These are phyloP conservation scores for Dendrocopos noguchii DNA, from an alignment of 2,113 vertebrate genomes.

Conservation along the genomic window DNA sequence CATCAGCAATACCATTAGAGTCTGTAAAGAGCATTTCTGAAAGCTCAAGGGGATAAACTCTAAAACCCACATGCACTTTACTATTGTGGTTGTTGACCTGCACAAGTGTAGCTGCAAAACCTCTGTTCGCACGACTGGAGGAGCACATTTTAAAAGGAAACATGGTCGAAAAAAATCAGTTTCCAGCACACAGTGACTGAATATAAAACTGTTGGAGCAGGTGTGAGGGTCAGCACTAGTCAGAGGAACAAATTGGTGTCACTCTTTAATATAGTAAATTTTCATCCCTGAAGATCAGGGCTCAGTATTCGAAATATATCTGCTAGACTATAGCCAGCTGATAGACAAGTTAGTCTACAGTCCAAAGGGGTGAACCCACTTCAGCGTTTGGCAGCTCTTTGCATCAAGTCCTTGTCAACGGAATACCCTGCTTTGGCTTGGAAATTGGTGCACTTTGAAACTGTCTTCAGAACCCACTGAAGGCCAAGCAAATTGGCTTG, in stretches of 20 bases:
- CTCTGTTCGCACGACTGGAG: not conserved
- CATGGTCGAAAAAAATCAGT: not conserved
- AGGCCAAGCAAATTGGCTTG: not conserved
- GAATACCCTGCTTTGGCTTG: not conserved
- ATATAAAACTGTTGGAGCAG: not conserved
- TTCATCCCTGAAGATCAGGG: not conserved
- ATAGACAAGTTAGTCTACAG: not conserved
- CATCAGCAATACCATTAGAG: conserved; percentile 27
- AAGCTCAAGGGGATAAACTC: conserved; percentile 52
- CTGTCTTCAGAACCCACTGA: not conserved
- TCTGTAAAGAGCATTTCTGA: conserved; percentile 36
- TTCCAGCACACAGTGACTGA: not conserved
- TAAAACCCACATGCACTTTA: conserved; percentile 43
- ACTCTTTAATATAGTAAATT: not conserved
- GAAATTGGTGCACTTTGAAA: not conserved
- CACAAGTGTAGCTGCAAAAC: conserved; percentile 22
- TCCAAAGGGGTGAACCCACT: not conserved
- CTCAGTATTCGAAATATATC: not conserved
- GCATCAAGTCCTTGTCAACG: not conserved
- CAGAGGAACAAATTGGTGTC: not conserved
- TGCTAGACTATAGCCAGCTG: not conserved
- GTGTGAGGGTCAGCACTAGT: conserved; percentile 4
- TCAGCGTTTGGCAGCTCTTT: not conserved
- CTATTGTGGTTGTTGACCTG: conserved; percentile 47
- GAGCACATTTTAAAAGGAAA: conserved; percentile 2